Percentiles rank a stretch among this genome's conserved stretches.
phyloP scores from a whole-genome alignment of 2,113 vertebrate genomes.

The Rhizomys pruinosus region DNA sequence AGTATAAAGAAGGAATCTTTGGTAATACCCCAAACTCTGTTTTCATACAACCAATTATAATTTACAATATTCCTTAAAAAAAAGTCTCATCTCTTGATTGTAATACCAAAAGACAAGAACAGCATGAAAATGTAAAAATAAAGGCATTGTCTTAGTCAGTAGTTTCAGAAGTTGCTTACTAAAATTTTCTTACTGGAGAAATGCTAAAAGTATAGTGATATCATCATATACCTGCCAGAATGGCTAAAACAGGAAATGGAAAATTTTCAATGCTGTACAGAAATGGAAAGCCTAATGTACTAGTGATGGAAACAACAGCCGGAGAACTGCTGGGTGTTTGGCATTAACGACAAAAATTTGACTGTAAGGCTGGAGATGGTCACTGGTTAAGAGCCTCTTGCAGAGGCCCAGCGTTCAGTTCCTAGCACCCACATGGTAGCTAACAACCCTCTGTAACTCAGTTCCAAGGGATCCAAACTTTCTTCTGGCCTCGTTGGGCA shows the following conservation, averaged over 20 bases:
- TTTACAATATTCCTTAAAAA: neutral
- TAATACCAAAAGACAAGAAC: neutral
- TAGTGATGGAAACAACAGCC: neutral
- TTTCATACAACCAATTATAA: slow-evolving; percentile 41
- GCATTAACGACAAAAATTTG: too few relatives aligned
- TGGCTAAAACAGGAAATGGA: neutral
- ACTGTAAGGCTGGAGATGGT: too few relatives aligned
- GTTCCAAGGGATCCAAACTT: neutral
- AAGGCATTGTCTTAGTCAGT: neutral
- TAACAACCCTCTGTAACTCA: too few relatives aligned
- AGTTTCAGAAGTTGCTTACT: slow-evolving; percentile 39
- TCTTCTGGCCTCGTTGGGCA: neutral
- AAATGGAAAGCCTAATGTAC: neutral
- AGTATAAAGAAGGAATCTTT: slow-evolving; percentile 68
- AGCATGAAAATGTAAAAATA: neutral
- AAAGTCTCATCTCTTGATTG: slow-evolving; percentile 6
- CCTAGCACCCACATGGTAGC: too few relatives aligned
- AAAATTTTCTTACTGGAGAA: neutral
- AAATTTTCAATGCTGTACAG: neutral
- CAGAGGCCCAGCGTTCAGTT: too few relatives aligned
- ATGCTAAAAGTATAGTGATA: slow-evolving; percentile 7
- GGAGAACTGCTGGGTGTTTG: too few relatives aligned
- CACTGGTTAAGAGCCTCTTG: too few relatives aligned
- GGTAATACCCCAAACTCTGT: slow-evolving; percentile 56
- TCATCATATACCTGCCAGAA: slow-evolving; percentile 13